Evolutionary conservation across 2,888 invertebrate genomes (phyloP), one percentile per base, ranked within the genome.

Genomic region (Heteromyza rotundicornis): DNA sequence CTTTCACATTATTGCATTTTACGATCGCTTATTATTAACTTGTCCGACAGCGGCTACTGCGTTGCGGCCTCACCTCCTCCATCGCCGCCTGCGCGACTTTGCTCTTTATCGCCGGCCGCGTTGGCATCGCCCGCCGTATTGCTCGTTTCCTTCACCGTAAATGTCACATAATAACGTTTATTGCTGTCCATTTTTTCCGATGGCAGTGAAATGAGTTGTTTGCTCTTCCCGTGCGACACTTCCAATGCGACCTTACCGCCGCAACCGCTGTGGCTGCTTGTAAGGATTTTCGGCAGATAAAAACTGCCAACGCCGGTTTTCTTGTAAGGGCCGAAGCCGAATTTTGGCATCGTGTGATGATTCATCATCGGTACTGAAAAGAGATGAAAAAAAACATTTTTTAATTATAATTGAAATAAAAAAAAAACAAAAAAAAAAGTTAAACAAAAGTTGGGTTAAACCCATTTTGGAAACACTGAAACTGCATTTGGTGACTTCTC

Each of bases 161-260:
- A 95, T 55, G 95, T 95, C 63, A 96, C 95, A 82, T 94, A 95
- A 84, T 95, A 96, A 78, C 93, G 87, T 83, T 95, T 95, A 80
- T 92, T 93, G 78, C 91, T 92, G 81, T 95, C 94, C 73, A 95
- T 84, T 79, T 89, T 90, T 76, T 95, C 93, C 19, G 94, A 90
- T 57, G 95, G 95, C 81, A 95, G 86, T 73, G 94, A 91, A 78
- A 95, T 94, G 68, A 95, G 87, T 81, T 94, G 93, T 78, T 92
- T 92, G 77, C 92, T 92, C 59, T 89, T 89, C 47, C 94, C 94
- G 73, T 94, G 92, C 59, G 91, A 92, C 58, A 95, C 87, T 82
- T 95, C 94, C 67, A 95, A 85, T 50, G 90, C 90, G 24, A 90
- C 89, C 67, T 89, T 84, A 72, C 85, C 86, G 72, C 85, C 86